A percentile compares a stretch with the other conserved stretches of the same genome.
phyloP scores from a whole-genome alignment of 2,888 invertebrate species.

The Protophormia terraenovae region DNA sequence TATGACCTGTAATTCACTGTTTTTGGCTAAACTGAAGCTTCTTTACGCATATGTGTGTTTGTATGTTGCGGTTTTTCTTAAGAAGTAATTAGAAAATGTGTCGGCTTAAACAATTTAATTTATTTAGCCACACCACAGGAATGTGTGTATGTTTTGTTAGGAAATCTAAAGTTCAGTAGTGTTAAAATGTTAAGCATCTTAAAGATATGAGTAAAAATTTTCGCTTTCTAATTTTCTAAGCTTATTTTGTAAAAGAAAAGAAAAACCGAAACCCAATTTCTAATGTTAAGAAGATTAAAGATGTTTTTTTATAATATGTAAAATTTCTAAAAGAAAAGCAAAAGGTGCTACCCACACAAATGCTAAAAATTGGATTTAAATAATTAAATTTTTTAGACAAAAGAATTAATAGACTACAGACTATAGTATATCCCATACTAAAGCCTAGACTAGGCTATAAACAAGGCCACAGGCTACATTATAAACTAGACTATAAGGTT shows the following conservation, averaged over 20 bases:
- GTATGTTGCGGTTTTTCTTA: slow-evolving; percentile 10
- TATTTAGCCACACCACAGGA: slow-evolving; percentile 47
- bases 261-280: background rate
- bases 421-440: too few species aligned
- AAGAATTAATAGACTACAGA: too few species aligned
- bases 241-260: slow-evolving; percentile 39
- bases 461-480: too few species aligned
- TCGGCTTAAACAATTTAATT: slow-evolving; percentile 55
- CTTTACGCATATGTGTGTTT: slow-evolving; percentile 1
- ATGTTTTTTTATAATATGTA: background rate
- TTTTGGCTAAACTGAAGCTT: background rate
- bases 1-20: slow-evolving; percentile 51
- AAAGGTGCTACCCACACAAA: background rate
- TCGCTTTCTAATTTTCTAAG: slow-evolving; percentile 68
- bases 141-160: slow-evolving; percentile 26
- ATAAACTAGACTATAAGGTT: too few species aligned
- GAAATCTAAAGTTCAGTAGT: slow-evolving; percentile 28
- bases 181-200: slow-evolving; percentile 55
- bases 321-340: background rate
- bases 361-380: too few species aligned
- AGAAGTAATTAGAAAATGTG: slow-evolving; percentile 64
- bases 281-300: slow-evolving; percentile 30
- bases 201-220: slow-evolving; percentile 46
- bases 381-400: too few species aligned
- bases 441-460: too few species aligned